These are phyloP conservation scores for Bambusicola thoracicus DNA, from an alignment of 2,113 vertebrate species.

Conservation along the genomic window DNA sequence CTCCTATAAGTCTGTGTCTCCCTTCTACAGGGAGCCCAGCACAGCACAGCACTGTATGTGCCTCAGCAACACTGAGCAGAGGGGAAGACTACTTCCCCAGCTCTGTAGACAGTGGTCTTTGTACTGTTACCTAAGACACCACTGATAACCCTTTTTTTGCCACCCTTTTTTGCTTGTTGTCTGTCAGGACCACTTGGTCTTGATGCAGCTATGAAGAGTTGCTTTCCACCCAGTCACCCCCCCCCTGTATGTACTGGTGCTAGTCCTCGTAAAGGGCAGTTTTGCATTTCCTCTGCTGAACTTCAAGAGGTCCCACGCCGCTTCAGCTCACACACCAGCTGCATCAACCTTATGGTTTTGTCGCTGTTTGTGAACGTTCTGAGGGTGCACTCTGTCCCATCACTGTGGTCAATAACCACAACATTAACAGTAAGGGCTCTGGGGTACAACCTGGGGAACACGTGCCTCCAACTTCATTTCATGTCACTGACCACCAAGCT, in stretches of 20 bases:
- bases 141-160: neutral
- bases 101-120: neutral
- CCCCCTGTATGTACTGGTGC: accelerated
- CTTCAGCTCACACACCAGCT: neutral
- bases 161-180: neutral
- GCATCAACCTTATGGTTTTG: neutral
- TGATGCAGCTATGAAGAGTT: neutral
- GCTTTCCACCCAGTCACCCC: neutral
- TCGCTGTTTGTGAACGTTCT: neutral
- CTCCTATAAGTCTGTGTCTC: accelerated
- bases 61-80: neutral
- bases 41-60: neutral
- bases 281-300: neutral
- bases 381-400: neutral
- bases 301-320: accelerated
- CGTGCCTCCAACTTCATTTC: neutral
- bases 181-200: neutral
- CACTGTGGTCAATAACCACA: neutral
- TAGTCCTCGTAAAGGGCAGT: neutral
- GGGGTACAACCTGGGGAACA: neutral
- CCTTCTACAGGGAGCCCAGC: neutral
- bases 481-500: neutral
- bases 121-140: accelerated
- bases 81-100: accelerated
- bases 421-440: accelerated